Base-by-base conservation (phyloP, 1,140 invertebrate species). In the Aphaenogaster ashmeadi region DNA sequence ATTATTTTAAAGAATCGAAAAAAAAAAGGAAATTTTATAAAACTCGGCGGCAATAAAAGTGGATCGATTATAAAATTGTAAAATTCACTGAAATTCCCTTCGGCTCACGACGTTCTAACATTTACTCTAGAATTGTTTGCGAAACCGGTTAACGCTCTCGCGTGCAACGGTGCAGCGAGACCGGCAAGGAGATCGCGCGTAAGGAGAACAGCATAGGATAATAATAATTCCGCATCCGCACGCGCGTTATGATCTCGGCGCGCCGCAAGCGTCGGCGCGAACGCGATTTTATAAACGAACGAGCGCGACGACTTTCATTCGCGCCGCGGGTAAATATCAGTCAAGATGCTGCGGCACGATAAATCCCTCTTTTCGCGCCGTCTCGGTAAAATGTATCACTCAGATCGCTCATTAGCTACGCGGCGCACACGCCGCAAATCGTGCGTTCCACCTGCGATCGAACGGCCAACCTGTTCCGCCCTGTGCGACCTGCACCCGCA, bases 211-310 rank as follows among this genome's bases (percentile, higher is more conserved):
- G 78, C 62, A 27, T 41, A 8, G 67, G 71, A 83, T 83, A 83
- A 83, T 83, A 83, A 83, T 83, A 72, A 74, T 83, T 72, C 71
- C 80, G 67, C 80, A 83, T 83, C 67, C 54, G 80, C 67, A 74
- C 80, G 44, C 67, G 80, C 54, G 67, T 74, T 72, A 58, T 74
- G 38, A 74, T 83, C 54, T 47, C 58, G 27, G 41, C 56, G 21
- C 60, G 44, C 58, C 44, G 77, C n/a, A 2, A 21, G 41, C 56
- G 15, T 56, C 33, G 56, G 38, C 38, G 41, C 27, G 44, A 79
- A 52, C 58, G 18, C 15, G 27, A 67, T 77, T 77, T 44, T 44
- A 77, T 38, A 33, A 77, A 50, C 54, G 72, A 38, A 27, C 72
- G 69, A 8, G 18, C 11, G 52, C n/a, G 18, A 75, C 41, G 66